A percentile compares a stretch with the other conserved stretches of the same genome.
These are phyloP conservation scores for Anthonomus grandis DNA, from an alignment of 1,140 invertebrate species.

Conservation along the genomic window DNA sequence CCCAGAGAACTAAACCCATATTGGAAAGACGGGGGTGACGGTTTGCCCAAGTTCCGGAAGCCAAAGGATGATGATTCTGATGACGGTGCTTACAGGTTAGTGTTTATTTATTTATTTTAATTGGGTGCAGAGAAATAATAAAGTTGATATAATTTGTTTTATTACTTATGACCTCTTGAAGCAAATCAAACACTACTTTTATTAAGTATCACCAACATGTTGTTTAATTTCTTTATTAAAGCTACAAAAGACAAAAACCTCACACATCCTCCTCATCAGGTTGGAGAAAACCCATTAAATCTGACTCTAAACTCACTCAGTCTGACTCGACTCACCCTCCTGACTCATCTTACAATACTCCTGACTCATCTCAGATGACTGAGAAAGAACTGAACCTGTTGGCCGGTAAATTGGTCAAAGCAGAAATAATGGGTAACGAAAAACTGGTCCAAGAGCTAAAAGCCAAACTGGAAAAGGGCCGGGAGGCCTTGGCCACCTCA, in stretches of 20 bases:
- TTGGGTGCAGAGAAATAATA: too few relatives aligned
- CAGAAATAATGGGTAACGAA: constrained; percentile 82
- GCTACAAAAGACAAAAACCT: too few relatives aligned
- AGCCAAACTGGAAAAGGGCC: constrained; percentile 67
- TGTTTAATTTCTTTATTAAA: too few relatives aligned
- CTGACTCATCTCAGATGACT: constrained; percentile 37
- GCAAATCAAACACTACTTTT: too few relatives aligned
- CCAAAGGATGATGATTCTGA: constrained; percentile 45
- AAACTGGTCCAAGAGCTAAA: constrained; percentile 69
- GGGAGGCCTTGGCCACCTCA: constrained; percentile 53
- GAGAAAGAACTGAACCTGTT: constrained; percentile 86
- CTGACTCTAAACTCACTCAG: too few relatives aligned
- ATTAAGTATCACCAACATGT: too few relatives aligned
- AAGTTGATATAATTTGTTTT: too few relatives aligned
- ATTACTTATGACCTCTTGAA: too few relatives aligned
- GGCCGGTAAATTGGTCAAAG: constrained; percentile 84
- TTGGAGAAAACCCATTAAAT: constrained; percentile 8
- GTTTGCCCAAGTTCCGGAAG: constrained; percentile 65
- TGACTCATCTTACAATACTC: constrained; percentile 2
- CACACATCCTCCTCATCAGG: too few relatives aligned
- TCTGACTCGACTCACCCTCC: constrained; percentile 21
- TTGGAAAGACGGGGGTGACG: constrained; percentile 85
- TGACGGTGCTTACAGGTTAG: too few relatives aligned
- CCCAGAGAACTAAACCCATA: constrained; percentile 84
- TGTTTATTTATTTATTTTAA: too few relatives aligned